Conservation (phyloP, 2,888 invertebrate genomes). For the Clitarchus hookeri region DNA sequence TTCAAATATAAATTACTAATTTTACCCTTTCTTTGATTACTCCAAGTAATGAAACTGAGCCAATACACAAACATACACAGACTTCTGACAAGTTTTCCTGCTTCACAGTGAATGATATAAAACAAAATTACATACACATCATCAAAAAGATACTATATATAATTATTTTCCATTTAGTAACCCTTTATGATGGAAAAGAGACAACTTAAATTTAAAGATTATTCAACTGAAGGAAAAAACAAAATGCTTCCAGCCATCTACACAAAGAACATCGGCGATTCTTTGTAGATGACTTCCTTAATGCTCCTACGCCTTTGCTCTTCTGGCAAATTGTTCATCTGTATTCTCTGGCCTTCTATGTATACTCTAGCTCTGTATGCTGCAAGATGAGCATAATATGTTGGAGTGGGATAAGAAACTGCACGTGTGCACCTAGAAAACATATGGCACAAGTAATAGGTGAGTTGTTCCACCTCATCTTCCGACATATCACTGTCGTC, state of each 20-base stretch:
- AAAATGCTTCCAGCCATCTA: constrained; percentile 29
- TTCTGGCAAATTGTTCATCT: constrained; percentile 36
- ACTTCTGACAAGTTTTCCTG: too few relatives aligned
- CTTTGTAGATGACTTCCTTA: constrained; percentile 34
- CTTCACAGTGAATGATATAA: too few relatives aligned
- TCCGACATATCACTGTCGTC: constrained; percentile 74
- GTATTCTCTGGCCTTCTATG: constrained; percentile 49
- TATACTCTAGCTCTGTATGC: constrained; percentile 69
- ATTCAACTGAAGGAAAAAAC: too few relatives aligned
- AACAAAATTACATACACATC: too few relatives aligned
- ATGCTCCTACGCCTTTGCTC: constrained; percentile 38
- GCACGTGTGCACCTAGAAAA: constrained; percentile 82
- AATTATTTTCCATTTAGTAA: too few relatives aligned
- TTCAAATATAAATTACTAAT: too few relatives aligned
- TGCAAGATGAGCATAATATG: constrained; percentile 86
- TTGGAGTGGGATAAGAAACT: constrained; percentile 86
- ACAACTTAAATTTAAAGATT: too few relatives aligned
- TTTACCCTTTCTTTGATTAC: too few relatives aligned
- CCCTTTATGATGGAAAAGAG: too few relatives aligned
- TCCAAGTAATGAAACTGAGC: too few relatives aligned
- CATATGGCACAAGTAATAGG: constrained; percentile 83
- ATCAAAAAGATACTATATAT: too few relatives aligned
- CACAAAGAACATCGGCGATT: constrained; percentile 46
- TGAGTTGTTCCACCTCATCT: constrained; percentile 76
- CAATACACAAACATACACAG: too few relatives aligned